Evolutionary conservation across 2,797 vertebrate species (phyloP).

Genomic region (Notamacropus eugenii): DNA sequence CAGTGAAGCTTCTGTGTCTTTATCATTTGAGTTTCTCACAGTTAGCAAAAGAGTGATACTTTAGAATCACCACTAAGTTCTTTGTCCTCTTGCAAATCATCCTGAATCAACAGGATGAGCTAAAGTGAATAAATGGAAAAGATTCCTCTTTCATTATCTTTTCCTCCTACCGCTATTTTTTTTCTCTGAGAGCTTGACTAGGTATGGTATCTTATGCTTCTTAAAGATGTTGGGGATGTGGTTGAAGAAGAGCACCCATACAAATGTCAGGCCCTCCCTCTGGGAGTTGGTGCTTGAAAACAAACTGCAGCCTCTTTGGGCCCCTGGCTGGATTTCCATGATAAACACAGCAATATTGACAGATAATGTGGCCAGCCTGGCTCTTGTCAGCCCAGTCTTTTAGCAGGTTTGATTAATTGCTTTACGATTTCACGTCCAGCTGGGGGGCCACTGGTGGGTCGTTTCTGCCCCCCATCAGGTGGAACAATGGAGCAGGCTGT

Average conservation of each 20-base stretch:
- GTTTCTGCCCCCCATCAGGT: slow-evolving; percentile 84
- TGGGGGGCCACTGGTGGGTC: slow-evolving; percentile 81
- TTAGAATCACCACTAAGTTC: background rate
- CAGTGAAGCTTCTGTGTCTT: background rate
- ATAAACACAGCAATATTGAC: slow-evolving; percentile 91
- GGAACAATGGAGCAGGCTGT: slow-evolving; percentile 83
- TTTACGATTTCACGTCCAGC: slow-evolving; percentile 95
- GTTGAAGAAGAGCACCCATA: slow-evolving; percentile 79
- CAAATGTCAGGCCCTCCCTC: slow-evolving; percentile 86
- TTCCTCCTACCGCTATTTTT: fast-evolving
- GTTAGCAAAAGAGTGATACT: background rate
- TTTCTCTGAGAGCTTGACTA: slow-evolving; percentile 43
- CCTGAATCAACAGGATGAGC: background rate
- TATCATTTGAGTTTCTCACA: fast-evolving
- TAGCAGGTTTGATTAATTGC: slow-evolving; percentile 96
- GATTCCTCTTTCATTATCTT: background rate
- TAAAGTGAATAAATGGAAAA: background rate
- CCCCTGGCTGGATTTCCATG: slow-evolving; percentile 92
- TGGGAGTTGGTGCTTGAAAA: slow-evolving; percentile 71
- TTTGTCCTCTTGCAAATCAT: background rate
- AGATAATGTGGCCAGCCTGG: slow-evolving; percentile 88
- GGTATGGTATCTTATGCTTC: slow-evolving; percentile 55
- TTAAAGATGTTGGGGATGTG: background rate
- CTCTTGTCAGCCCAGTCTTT: slow-evolving; percentile 93
- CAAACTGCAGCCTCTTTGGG: slow-evolving; percentile 70